Conservation (phyloP, 2,888 invertebrate genomes). For the Myathropa florea region DNA sequence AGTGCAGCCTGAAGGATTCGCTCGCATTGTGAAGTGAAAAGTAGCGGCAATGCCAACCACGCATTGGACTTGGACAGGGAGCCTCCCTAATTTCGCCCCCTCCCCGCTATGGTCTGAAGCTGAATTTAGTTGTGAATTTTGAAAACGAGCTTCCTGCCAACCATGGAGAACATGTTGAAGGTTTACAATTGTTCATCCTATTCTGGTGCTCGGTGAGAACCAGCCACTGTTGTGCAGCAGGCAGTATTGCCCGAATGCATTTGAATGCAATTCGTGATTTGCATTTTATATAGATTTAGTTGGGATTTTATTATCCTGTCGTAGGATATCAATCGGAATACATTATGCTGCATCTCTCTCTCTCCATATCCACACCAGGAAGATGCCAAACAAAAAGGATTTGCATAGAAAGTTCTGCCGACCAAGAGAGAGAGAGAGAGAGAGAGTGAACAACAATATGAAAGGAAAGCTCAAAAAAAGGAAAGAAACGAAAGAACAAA, state of each 20-base stretch:
- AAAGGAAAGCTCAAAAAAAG: background rate
- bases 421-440: background rate
- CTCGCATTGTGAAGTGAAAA: background rate
- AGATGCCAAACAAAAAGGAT: conserved; percentile 56
- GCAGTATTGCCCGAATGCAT: conserved; percentile 57
- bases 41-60: background rate
- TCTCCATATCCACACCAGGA: background rate
- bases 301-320: conserved; percentile 70
- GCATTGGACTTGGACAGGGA: conserved; percentile 2
- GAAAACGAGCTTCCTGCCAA: conserved; percentile 65
- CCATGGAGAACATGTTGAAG: conserved; percentile 56
- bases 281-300: conserved; percentile 71
- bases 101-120: background rate
- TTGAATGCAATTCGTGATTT: conserved; percentile 70
- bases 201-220: background rate
- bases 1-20: background rate
- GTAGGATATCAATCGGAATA: conserved; percentile 67
- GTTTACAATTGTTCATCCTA: conserved; percentile 10
- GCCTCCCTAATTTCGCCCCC: no score
- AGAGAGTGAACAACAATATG: background rate
- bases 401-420: conserved; percentile 58
- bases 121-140: conserved; percentile 67
- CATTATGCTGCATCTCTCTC: conserved; percentile 16
- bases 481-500: background rate
- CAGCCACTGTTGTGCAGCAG: background rate